Evolutionary conservation across 2,888 invertebrate genomes (phyloP).

Genomic region (Tenthredo livida): DNA sequence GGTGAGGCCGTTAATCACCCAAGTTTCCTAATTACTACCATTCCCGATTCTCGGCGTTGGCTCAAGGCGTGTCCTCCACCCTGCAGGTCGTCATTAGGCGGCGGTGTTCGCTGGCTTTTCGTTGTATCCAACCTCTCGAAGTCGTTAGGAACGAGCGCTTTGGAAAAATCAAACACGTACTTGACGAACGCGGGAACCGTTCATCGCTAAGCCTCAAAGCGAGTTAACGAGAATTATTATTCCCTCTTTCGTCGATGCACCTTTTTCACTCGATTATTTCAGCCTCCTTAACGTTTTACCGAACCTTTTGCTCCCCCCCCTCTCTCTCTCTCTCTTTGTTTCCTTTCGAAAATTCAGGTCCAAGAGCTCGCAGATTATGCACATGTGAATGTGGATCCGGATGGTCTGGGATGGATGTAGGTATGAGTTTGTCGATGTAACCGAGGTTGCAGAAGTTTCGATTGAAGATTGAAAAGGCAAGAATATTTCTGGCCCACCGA

Average conservation of each 20-base stretch:
- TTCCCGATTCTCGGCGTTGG: constrained; percentile 55
- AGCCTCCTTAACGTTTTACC: neutral
- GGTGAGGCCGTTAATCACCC: constrained; percentile 62
- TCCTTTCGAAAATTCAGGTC: neutral
- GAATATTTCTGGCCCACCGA: constrained; percentile 15
- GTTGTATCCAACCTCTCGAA: constrained; percentile 50
- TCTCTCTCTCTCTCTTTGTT: neutral
- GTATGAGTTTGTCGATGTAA: neutral
- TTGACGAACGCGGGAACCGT: constrained; percentile 3
- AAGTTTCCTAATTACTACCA: constrained; percentile 65
- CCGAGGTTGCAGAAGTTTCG: neutral
- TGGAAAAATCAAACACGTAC: constrained; percentile 49
- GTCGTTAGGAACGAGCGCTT: constrained; percentile 46
- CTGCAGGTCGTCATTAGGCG: constrained; percentile 48
- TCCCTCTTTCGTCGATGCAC: constrained; percentile 5
- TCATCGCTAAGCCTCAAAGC: constrained; percentile 23
- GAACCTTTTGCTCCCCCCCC: neutral
- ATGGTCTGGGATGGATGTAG: neutral
- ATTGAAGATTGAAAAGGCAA: constrained; percentile 25
- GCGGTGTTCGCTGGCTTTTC: constrained; percentile 46
- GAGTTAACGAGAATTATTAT: constrained; percentile 27
- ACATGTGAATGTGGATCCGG: neutral
- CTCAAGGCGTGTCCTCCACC: constrained; percentile 50
- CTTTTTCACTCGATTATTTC: constrained; percentile 22
- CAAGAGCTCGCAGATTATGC: neutral